phyloP scores from a whole-genome alignment of 2,797 vertebrate species.

The Denticeps clupeoides region DNA sequence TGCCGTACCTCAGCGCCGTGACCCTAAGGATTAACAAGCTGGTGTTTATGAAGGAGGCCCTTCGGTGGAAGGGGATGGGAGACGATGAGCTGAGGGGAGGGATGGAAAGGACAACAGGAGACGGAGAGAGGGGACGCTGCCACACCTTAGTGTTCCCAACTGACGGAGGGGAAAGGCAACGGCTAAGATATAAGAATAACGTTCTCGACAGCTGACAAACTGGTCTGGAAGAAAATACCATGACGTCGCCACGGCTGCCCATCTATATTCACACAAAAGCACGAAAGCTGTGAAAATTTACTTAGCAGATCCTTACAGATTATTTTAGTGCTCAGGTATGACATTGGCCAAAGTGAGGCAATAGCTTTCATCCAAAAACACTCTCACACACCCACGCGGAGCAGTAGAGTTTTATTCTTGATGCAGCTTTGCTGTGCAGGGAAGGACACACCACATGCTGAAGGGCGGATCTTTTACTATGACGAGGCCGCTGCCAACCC shows the following conservation, averaged over 20 bases:
- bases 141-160: too few relatives aligned
- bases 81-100: not conserved
- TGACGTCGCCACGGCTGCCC: too few relatives aligned
- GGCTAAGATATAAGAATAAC: too few relatives aligned
- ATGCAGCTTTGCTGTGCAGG: too few relatives aligned
- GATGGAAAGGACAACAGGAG: not conserved
- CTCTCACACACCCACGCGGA: not conserved
- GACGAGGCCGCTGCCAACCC: too few relatives aligned
- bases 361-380: not conserved
- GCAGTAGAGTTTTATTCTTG: too few relatives aligned
- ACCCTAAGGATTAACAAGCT: slow-evolving; percentile 23
- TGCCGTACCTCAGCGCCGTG: slow-evolving; percentile 12
- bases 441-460: not conserved
- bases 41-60: slow-evolving; percentile 20
- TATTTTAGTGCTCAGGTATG: slow-evolving; percentile 11
- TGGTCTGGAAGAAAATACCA: too few relatives aligned
- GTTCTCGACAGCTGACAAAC: too few relatives aligned
- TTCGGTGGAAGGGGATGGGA: not conserved
- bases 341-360: slow-evolving; percentile 5
- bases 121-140: not conserved
- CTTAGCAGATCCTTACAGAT: not conserved
- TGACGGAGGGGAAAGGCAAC: too few relatives aligned
- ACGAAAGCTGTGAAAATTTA: not conserved
- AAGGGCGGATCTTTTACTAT: too few relatives aligned
- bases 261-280: too few relatives aligned